phyloP scores from a whole-genome alignment of 2,888 invertebrate genomes.

The Dexiosoma caninum region DNA sequence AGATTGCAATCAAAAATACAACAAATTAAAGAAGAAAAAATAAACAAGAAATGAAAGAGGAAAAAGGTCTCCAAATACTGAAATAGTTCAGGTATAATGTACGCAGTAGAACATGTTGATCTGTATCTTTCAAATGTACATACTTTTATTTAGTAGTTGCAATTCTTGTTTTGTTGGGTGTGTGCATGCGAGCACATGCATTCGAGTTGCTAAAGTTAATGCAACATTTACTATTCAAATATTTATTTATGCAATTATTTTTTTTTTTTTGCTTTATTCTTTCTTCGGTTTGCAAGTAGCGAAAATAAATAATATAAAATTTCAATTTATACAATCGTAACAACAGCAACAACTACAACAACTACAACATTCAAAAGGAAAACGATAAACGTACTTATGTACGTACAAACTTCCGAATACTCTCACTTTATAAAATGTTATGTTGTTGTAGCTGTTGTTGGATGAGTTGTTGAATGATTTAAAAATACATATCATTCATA shows the following conservation, averaged over 20 bases:
- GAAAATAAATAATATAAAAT: conserved; percentile 62
- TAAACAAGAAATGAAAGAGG: not conserved
- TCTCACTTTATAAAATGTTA: conserved; percentile 31
- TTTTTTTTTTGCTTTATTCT: conserved; percentile 2
- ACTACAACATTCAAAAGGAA: conserved; percentile 5
- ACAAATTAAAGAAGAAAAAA: conserved; percentile 46
- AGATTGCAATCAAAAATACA: conserved; percentile 59
- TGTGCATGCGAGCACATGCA: not conserved
- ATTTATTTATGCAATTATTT: conserved; percentile 63
- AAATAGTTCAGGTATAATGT: not conserved
- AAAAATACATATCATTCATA: conserved; percentile 31
- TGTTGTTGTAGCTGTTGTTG: conserved; percentile 24
- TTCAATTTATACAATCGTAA: conserved; percentile 46
- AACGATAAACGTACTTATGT: no score
- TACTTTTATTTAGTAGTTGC: conserved; percentile 24
- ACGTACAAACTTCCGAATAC: conserved; percentile 38
- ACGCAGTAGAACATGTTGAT: conserved; percentile 29
- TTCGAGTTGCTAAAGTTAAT: not conserved
- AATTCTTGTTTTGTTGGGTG: not conserved
- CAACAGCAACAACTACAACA: not conserved
- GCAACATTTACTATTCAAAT: conserved; percentile 62
- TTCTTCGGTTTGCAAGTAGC: conserved; percentile 27
- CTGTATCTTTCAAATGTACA: conserved; percentile 51
- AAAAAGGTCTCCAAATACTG: conserved; percentile 24
- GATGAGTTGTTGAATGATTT: conserved; percentile 32